Percentiles rank a stretch among this genome's conserved stretches.
These are phyloP conservation scores for Chrysomela aeneicollis DNA, from an alignment of 2,888 invertebrate genomes.

Conservation along the genomic window DNA sequence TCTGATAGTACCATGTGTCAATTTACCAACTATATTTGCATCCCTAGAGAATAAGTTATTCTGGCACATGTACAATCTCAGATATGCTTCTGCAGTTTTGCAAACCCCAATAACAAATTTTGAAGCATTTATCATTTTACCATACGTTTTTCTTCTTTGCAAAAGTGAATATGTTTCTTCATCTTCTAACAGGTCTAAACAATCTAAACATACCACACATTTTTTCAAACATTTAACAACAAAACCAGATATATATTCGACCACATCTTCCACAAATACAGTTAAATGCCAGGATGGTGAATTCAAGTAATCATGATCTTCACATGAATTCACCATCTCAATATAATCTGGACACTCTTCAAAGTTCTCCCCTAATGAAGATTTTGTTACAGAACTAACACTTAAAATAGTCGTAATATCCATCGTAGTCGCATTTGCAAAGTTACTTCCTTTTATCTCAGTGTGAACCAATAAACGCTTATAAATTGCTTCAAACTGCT, in stretches of 20 bases:
- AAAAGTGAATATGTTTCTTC: not conserved
- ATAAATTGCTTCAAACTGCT: not conserved
- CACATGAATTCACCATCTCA: not conserved
- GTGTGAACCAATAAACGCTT: not conserved
- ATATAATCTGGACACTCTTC: not conserved
- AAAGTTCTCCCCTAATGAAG: not conserved
- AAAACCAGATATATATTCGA: constrained; percentile 16
- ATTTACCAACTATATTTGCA: not conserved
- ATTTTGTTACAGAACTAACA: not conserved
- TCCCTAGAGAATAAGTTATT: not conserved
- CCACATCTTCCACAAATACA: constrained; percentile 14
- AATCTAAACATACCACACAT: not conserved
- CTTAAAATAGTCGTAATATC: not conserved
- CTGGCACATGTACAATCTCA: not conserved
- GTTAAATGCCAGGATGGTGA: constrained; percentile 15
- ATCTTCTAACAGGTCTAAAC: not conserved
- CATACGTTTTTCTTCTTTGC: constrained; percentile 11
- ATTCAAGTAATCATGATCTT: not conserved
- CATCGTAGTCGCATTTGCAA: not conserved
- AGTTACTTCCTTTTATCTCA: not conserved
- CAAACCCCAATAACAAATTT: not conserved
- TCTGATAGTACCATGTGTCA: too few relatives aligned
- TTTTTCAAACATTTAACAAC: constrained; percentile 21
- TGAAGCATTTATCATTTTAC: not conserved
- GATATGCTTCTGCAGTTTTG: not conserved